Conservation (phyloP, 2,797 vertebrate genomes). For the Astyanax mexicanus region DNA sequence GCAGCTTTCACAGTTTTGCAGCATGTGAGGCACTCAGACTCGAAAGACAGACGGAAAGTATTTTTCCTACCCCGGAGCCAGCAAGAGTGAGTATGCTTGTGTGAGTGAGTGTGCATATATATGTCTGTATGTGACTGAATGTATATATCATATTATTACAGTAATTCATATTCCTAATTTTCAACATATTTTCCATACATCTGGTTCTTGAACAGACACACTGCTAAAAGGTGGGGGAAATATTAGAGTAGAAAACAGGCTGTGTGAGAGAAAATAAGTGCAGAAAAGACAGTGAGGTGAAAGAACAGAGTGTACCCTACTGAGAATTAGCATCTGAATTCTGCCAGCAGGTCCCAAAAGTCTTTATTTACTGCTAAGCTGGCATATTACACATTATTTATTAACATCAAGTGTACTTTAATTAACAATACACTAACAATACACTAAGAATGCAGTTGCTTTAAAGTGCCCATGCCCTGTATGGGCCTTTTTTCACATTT, state of each 20-base stretch:
- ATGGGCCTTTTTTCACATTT: no score
- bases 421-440: no score
- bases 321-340: not conserved
- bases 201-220: not conserved
- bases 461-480: no score
- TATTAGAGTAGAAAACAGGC: not conserved
- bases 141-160: not conserved
- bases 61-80: conserved; percentile 10
- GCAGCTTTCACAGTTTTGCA: not conserved
- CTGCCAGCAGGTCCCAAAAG: not conserved
- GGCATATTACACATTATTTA: not conserved
- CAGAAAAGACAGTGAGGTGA: not conserved
- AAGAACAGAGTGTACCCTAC: not conserved
- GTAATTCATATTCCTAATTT: not conserved
- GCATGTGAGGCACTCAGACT: conserved; percentile 18
- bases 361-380: no score
- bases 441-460: no score
- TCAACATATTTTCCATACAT: not conserved
- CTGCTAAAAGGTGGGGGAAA: not conserved
- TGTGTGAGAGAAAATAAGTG: not conserved
- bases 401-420: not conserved
- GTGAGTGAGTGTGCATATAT: not conserved
- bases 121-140: not conserved
- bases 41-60: conserved; percentile 18
- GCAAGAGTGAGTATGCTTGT: not conserved